Evolutionary conservation across 2,888 invertebrate genomes (phyloP), one percentile per base, ranked within the genome.

Genomic region (Hoplodrina blanda): DNA sequence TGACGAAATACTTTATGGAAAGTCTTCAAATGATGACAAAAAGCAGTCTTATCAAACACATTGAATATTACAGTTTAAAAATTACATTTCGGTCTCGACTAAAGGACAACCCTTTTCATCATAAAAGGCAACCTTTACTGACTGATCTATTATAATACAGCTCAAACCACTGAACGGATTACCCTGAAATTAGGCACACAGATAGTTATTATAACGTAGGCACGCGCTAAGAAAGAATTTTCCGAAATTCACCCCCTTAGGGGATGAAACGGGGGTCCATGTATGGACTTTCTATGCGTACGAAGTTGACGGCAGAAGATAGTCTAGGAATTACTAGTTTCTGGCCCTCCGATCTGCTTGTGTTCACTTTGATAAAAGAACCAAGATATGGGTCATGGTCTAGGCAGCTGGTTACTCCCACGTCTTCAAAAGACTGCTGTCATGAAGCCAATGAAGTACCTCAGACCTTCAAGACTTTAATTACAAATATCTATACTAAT

Each of bases 401-500:
- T 13, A 15, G 11, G 11, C 17, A 17, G 11, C n/a, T 11, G 33
- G 1, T 20, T n/a, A 37, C 52, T 53, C 49, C 59, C 33, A 57
- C 61, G 20, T 56, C 20, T 57, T 20, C 17, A 11, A 5, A 19
- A 33, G 15, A 15, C 25, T 4, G 19, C 15, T 44, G 20, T 4
- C 7, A n/a, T 6, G 19, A 19, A 66, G 46, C 7, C 5, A 55
- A 50, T n/a, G 37, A 50, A 50, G 20, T 54, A 25, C 17, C 33
- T 33, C 10, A 20, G 11, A 33, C 19, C 15, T 54, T 56, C 20
- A 44, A 73, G 33, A 25, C 25, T 68, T 60, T 64, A 19, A 71
- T 66, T 17, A 54, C 15, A 52, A 37, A 46, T 46, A 46, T 46
- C 46, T 44, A 44, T 44, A 44, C 44, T 44, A 15, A 44, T 44